Base-by-base conservation (phyloP, 2,797 vertebrate genomes). In the Petrocephalus schoutedeni region DNA sequence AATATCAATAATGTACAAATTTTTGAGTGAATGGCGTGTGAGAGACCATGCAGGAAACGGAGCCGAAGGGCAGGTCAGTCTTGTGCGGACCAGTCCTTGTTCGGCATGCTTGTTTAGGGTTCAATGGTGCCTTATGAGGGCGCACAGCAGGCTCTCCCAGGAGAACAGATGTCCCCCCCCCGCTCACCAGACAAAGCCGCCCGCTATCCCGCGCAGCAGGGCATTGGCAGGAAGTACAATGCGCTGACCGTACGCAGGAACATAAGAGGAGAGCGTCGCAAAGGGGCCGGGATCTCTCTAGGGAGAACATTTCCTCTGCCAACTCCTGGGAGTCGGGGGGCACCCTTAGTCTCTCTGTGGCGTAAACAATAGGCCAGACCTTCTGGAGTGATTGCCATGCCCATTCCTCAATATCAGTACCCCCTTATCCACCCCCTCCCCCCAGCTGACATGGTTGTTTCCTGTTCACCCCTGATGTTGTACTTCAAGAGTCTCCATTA, bases 381-480 rank as follows among this genome's bases (percentile, higher is more conserved):
- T 98, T 98, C 97, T 97, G 97, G 97, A 96, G 96, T 96, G 97
- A 98, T 98, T 99, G 98, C 97, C 97, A 98, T 98, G 97, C 98
- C 97, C 98, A 98, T 97, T 98, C 97, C 97, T 97, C 97, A 36
- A 74, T 96, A 97, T 93, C 95, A 94, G 94, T 94, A 96, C 95
- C 93, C 95, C 94, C 93, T 93, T 93, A 93, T 93, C 53, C 83
- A 7, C 57, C 16, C 16, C 21, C 41, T 28, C 23, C 16, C 12
- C 56, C 87, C n/a, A 16, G 4, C 67, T 92, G 97, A 98, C 97
- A 98, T 98, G 97, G 96, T 95, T 98, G 97, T 98, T 98, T 98
- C 97, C 97, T 96, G 96, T 97, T 97, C 96, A 94, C 93, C 94
- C 95, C 95, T 95, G 95, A 95, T 93, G 95, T 95, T 95, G 96